phyloP scores from a whole-genome alignment of 2,888 invertebrate species.

The Cremastinae sp. region DNA sequence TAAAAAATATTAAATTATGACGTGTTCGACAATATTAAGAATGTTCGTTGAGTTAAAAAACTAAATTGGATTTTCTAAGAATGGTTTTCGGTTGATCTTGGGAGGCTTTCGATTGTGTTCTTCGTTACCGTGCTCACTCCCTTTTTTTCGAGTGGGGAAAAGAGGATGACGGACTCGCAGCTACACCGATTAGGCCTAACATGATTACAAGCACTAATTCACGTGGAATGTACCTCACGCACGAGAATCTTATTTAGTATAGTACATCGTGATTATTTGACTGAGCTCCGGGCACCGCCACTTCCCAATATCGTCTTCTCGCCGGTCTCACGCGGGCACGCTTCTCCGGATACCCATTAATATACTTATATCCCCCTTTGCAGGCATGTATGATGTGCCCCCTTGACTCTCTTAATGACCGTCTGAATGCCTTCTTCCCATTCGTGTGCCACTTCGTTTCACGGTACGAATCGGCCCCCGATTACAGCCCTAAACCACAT shows the following conservation, averaged over 20 bases:
- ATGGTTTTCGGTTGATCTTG: slow-evolving; percentile 27
- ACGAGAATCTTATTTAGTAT: slow-evolving; percentile 47
- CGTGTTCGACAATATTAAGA: no score
- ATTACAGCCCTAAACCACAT: slow-evolving; percentile 40
- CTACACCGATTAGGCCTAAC: slow-evolving; percentile 75
- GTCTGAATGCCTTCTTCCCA: slow-evolving; percentile 55
- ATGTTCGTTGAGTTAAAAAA: no score
- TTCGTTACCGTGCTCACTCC: slow-evolving; percentile 67
- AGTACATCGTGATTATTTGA: slow-evolving; percentile 39
- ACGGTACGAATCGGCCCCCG: slow-evolving; percentile 59
- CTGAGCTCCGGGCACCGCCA: slow-evolving; percentile 28
- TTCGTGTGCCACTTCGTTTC: slow-evolving; percentile 64
- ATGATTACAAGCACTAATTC: slow-evolving; percentile 76
- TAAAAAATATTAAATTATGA: no score
- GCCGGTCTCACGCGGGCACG: slow-evolving; percentile 48
- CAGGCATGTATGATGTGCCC: slow-evolving; percentile 53
- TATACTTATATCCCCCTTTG: slow-evolving; percentile 44
- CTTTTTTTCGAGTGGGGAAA: slow-evolving; percentile 56
- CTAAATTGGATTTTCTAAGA: background rate
- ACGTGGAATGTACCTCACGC: slow-evolving; percentile 65
- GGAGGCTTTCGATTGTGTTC: slow-evolving; percentile 27
- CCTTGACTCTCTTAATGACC: slow-evolving; percentile 61
- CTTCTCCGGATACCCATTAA: slow-evolving; percentile 49
- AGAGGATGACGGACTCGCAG: slow-evolving; percentile 62
- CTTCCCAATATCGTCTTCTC: slow-evolving; percentile 45